Percentiles rank a stretch among this genome's conserved stretches.
phyloP scores from a whole-genome alignment of 2,113 vertebrate genomes.

The Elephas maximus region DNA sequence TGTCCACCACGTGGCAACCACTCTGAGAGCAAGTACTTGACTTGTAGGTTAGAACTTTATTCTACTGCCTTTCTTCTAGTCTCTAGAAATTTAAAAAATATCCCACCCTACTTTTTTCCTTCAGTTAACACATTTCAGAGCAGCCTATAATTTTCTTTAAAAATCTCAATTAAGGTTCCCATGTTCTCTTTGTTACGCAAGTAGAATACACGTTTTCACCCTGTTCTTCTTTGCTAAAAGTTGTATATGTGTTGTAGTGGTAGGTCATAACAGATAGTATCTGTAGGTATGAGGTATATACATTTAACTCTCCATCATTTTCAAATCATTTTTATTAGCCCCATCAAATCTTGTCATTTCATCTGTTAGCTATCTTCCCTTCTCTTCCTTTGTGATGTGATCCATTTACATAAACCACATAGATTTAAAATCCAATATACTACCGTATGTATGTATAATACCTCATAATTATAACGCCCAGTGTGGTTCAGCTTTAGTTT shows the following conservation, averaged over 20 bases:
- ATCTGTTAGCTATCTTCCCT: neutral
- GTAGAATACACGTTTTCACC: neutral
- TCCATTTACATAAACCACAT: neutral
- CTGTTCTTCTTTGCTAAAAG: neutral
- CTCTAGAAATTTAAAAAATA: constrained; percentile 42
- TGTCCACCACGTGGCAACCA: neutral
- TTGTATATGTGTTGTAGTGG: neutral
- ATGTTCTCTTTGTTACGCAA: constrained; percentile 44
- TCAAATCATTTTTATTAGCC: constrained; percentile 26
- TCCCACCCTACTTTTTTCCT: neutral
- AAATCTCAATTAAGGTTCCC: neutral
- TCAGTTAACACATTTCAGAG: neutral
- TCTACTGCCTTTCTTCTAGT: neutral
- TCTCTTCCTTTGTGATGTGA: constrained; percentile 33
- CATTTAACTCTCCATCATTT: neutral
- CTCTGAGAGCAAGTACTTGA: neutral
- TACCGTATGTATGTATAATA: neutral
- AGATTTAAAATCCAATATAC: neutral
- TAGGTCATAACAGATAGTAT: neutral
- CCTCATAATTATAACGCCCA: neutral
- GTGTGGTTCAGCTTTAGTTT: neutral
- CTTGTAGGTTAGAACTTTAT: neutral
- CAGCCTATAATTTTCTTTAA: neutral
- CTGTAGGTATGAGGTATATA: neutral
- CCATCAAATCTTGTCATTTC: neutral